Evolutionary conservation across 2,113 vertebrate genomes (phyloP).

Genomic region (Zosterops pallidus): DNA sequence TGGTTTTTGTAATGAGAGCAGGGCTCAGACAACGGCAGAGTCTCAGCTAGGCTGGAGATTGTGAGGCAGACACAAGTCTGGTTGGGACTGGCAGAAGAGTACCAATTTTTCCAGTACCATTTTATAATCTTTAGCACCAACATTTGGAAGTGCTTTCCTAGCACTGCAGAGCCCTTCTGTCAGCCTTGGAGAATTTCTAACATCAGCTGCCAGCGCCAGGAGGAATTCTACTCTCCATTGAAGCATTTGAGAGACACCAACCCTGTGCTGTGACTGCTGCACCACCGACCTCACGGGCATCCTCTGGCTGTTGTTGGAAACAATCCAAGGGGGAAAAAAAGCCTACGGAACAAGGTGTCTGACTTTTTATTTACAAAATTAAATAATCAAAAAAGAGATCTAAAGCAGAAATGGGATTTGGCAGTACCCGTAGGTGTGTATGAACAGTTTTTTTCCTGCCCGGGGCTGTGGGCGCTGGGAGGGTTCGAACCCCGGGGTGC

Average conservation of each 20-base stretch:
- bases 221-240: neutral
- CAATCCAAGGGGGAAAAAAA: neutral
- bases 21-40: neutral
- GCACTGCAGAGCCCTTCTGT: neutral
- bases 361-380: neutral
- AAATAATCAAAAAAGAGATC: neutral
- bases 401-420: neutral
- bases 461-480: no score
- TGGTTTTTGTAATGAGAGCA: neutral
- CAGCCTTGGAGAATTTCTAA: neutral
- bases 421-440: neutral
- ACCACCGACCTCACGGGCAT: accelerated
- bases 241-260: neutral
- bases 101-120: neutral
- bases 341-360: neutral
- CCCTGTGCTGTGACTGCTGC: neutral
- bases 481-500: no score
- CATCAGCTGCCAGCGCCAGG: neutral
- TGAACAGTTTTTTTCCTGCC: no score
- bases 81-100: neutral
- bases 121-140: neutral
- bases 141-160: neutral
- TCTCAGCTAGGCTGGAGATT: neutral
- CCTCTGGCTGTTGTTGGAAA: neutral
- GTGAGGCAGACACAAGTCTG: neutral